phyloP scores from a whole-genome alignment of 2,888 invertebrate species.

The Tenthredo amoena region DNA sequence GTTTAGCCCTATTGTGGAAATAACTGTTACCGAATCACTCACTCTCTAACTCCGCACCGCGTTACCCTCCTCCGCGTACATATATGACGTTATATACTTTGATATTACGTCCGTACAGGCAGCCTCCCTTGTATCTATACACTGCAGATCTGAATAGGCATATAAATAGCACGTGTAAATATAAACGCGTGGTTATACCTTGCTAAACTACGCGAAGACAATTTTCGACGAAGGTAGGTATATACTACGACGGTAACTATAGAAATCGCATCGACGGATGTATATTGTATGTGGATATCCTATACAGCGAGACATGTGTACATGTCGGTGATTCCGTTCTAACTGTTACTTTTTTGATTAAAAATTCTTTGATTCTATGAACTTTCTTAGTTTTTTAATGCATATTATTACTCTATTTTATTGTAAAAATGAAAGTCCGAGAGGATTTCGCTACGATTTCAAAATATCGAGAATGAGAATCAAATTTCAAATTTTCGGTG shows the following conservation, averaged over 20 bases:
- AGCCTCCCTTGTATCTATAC: not conserved
- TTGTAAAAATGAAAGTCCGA: too few species aligned
- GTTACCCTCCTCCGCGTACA: not conserved
- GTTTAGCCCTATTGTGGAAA: constrained; percentile 43
- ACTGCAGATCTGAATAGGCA: not conserved
- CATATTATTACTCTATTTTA: too few species aligned
- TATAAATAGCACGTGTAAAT: not conserved
- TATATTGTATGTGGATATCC: not conserved
- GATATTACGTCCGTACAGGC: not conserved
- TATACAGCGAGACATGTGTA: too few species aligned
- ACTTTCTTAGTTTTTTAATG: too few species aligned
- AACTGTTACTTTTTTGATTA: too few species aligned
- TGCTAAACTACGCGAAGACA: not conserved
- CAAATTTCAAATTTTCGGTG: too few species aligned
- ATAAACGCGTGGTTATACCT: not conserved
- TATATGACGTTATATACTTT: not conserved
- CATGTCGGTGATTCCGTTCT: too few species aligned
- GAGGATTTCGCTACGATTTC: too few species aligned
- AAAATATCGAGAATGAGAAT: too few species aligned
- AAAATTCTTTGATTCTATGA: too few species aligned
- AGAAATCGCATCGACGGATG: too few species aligned
- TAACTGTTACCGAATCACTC: constrained; percentile 47
- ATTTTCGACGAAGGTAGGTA: not conserved
- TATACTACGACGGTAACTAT: not conserved
- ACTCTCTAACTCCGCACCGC: not conserved